Conservation (phyloP, 2,797 vertebrate species). For the Paratrypauchen microcephalus region DNA sequence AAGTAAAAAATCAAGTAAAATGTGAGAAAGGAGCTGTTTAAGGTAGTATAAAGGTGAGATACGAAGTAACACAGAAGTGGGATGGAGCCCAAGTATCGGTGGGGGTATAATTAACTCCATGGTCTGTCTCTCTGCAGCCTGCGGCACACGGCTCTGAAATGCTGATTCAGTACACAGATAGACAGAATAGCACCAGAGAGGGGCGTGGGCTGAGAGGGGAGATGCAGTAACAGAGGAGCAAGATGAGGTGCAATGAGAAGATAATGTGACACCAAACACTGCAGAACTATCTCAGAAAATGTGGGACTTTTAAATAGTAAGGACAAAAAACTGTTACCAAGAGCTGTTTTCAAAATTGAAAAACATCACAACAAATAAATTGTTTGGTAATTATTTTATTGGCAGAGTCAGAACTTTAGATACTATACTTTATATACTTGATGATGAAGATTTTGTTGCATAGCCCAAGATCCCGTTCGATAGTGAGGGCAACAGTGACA, state of each 20-base stretch:
- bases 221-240: constrained; percentile 29
- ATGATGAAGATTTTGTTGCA: constrained; percentile 25
- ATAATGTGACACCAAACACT: constrained; percentile 25
- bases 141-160: constrained; percentile 69
- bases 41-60: constrained; percentile 8
- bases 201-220: constrained; percentile 41
- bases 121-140: constrained; percentile 70
- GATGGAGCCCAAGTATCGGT: constrained; percentile 51
- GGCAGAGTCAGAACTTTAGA: constrained; percentile 42
- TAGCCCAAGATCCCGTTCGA: neutral
- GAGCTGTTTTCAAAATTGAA: neutral
- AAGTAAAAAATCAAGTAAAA: neutral
- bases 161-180: constrained; percentile 76
- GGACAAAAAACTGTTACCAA: neutral
- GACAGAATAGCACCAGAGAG: constrained; percentile 42
- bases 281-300: constrained; percentile 11
- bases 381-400: constrained; percentile 18
- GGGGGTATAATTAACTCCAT: constrained; percentile 71
- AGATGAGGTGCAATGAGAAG: constrained; percentile 16
- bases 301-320: neutral
- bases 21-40: neutral
- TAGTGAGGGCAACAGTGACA: constrained; percentile 45
- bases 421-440: constrained; percentile 28
- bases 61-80: constrained; percentile 31
- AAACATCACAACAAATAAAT: neutral